Conservation (phyloP, 2,888 invertebrate species). For the Amphimallon solstitiale region DNA sequence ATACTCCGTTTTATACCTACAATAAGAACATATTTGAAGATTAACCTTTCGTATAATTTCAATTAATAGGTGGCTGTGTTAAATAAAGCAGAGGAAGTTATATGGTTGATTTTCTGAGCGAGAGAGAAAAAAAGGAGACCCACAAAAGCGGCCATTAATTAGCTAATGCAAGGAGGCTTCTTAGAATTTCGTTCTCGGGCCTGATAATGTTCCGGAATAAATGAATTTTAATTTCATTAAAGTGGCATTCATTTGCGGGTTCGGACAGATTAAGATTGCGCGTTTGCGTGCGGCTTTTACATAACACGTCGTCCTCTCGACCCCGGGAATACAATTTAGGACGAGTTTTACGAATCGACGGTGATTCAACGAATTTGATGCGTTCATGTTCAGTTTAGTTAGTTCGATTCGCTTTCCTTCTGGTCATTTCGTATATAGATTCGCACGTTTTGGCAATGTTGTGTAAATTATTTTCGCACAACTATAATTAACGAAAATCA, state of each 20-base stretch:
- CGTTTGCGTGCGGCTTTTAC: constrained; percentile 57
- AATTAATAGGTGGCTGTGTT: constrained; percentile 17
- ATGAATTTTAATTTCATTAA: constrained; percentile 65
- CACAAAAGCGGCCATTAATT: constrained; percentile 55
- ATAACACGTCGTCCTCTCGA: constrained; percentile 35
- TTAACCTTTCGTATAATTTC: neutral
- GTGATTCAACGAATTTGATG: constrained; percentile 35
- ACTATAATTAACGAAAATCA: too few species aligned
- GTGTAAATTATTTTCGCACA: too few species aligned
- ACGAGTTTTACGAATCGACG: constrained; percentile 37
- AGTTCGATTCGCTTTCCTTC: neutral
- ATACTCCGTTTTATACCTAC: too few species aligned
- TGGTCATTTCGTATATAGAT: neutral
- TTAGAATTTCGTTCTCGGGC: constrained; percentile 58
- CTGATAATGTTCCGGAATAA: constrained; percentile 62
- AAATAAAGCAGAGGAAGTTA: constrained; percentile 12
- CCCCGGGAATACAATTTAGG: constrained; percentile 37
- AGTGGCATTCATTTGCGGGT: constrained; percentile 58
- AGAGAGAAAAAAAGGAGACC: constrained; percentile 27
- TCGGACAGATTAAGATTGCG: constrained; percentile 60
- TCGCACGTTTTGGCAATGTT: too few species aligned
- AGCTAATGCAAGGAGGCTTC: constrained; percentile 59
- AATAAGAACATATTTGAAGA: too few species aligned
- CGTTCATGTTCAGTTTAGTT: constrained; percentile 7
- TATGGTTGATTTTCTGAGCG: constrained; percentile 11